Base-by-base conservation (phyloP, 2,113 vertebrate species). In the Penelope pileata region DNA sequence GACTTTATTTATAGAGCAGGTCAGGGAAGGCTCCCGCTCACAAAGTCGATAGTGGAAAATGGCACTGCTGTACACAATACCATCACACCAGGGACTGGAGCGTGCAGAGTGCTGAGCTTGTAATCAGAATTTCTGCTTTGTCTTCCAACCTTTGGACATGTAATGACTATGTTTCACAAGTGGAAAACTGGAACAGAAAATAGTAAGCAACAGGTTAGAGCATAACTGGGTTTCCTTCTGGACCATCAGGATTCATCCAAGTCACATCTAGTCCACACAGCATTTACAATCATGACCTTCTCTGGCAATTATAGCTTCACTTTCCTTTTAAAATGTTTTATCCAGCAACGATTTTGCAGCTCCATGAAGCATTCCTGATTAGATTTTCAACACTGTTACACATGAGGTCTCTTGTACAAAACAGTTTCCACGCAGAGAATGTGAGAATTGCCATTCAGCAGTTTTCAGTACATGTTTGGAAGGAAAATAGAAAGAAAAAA, bases 381-480 rank as follows among this genome's bases (percentile, higher is more conserved):
- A 97, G 80, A 94, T 95, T 96, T 96, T 86, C 91, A 97, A 95
- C 67, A 93, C 26, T 67, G 58, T 81, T 97, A 89, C 83, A 95
- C 84, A 90, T 54, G 73, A 96, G 58, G 74, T 93, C 70, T 84
- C 90, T 76, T 62, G 51, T 67, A 92, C 38, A 79, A 47, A 90
- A 64, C 1, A 18, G 58, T 58, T 82, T 74, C 68, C 53, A 83
- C 6, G 34, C 7, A 27, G 42, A 85, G 54, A 84, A 83, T 50
- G 74, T 8, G 29, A 86, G 15, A 66, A 75, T 53, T 1, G 0
- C 42, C 32, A 5, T 26, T 96, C 79, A 91, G 78, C 78, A 86
- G 26, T 84, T 93, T 92, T 79, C 56, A 80, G 32, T 42, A 32
- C 69, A 67, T 0, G 6, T 64, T 94, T 83, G 32, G 24, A 76